Evolutionary conservation across 2,888 invertebrate species (phyloP), one percentile per base, ranked within the genome.

Genomic region (Agonum fuliginosum): DNA sequence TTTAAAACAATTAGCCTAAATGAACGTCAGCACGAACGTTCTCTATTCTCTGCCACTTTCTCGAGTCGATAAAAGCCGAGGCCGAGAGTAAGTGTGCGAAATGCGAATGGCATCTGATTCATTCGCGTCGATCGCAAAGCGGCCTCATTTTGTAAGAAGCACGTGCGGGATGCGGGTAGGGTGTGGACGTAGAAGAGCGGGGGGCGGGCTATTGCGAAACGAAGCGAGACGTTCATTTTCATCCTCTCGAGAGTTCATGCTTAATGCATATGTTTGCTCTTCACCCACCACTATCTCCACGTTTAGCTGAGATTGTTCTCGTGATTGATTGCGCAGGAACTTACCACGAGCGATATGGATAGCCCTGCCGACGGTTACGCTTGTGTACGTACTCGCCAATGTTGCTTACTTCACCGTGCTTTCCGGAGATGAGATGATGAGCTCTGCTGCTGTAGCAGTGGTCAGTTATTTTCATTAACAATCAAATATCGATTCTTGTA

Each of bases 291-390:
- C 51, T 20, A 51, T 51, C 62, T 12, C 67, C 22, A 67, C 20
- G 54, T 20, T 54, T 58, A 75, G 14, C 27, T 41, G 34, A 62
- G 58, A 62, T 62, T 62, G 46, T 43, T 67, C 43, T 54, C 74
- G 6, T 75, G 75, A 75, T 75, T 67, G 51, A 75, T 75, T 75
- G 27, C 51, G 81, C 89, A 96, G 97, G 88, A 97, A 97, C 88
- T 88, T 98, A 78, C 97, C 97, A 0, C 90, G 95, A 67, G 97
- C 97, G 12, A 97, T 97, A 85, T 97, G 96, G 93, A 95, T 97
- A 82, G 96, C 96, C 1, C 92, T 97, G 89, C 97, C 97, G 0
- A 88, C 95, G 83, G 97, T 97, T 79, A 97, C 97, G 0, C 89
- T 91, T 54, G 94, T 97, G 79, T 98, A 98, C 87, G 95, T 96